Evolutionary conservation across 2,113 vertebrate species (phyloP), one percentile per base, ranked within the genome.

Genomic region (Raphicerus campestris): DNA sequence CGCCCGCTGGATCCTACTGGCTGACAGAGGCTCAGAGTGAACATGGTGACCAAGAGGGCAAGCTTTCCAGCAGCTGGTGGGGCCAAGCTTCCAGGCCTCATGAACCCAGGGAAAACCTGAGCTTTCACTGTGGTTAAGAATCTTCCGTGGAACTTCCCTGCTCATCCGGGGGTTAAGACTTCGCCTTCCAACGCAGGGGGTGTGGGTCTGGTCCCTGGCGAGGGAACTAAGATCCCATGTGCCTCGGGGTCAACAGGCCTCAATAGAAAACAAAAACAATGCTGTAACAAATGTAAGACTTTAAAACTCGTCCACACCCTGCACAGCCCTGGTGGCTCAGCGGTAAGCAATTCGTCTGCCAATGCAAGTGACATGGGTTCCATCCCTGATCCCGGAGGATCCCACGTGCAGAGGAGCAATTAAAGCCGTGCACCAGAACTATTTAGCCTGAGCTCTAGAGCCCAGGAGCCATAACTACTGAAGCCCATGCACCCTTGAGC

Each of bases 21-120:
- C 45, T 58, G 2, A 30, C n/a, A 85, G 49, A 32, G 30, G 20
- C 49, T 85, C 14, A 2, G 7, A 84, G 14, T 35, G 30, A 19
- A 8, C 51, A 47, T 1, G 47, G 13, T 1, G 2, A 10, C 26
- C 42, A 4, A 6, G 53, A 30, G 17, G 5, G 20, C 2, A 47
- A 17, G 30, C 2, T 28, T 60, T 13, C 42, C 35, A 15, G 20
- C 10, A 22, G 20, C 60, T 24, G 30, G 2, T 39, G 78, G 22
- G 45, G 84, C 14, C 39, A 11, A 49, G 60, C 1, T 42, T 63
- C 13, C 30, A 77, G 56, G 51, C 32, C 56, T 75, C 78, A 93
- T 15, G 42, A 49, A 63, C 22, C 20, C 19, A 11, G 20, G 55
- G 42, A 86, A 70, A 51, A 39, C 45, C 47, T 13, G 26, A 47